Evolutionary conservation across 1,140 invertebrate genomes (phyloP).

Genomic region (Cydia strobilella): DNA sequence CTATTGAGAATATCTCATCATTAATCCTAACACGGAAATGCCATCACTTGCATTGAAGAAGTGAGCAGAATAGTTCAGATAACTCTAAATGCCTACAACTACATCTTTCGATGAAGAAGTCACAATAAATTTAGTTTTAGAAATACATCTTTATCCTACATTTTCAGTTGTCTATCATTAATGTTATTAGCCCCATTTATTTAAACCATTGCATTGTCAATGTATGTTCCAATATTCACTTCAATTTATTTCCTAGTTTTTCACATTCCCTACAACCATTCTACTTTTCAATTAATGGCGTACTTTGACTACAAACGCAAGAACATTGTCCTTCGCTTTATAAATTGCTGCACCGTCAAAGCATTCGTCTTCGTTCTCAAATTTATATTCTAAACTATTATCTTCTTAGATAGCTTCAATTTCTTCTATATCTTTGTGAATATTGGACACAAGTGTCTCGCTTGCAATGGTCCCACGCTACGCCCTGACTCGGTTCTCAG

Average conservation of each 20-base stretch:
- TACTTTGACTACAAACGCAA: background rate
- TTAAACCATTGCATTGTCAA: slow-evolving; percentile 24
- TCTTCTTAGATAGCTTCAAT: background rate
- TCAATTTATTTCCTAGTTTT: background rate
- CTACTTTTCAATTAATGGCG: background rate
- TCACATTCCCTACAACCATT: background rate
- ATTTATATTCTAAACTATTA: background rate
- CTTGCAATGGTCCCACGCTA: slow-evolving; percentile 71
- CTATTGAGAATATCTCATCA: background rate
- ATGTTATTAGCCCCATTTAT: background rate
- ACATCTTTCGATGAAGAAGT: background rate
- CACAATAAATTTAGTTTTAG: background rate
- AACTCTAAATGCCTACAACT: background rate
- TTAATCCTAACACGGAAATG: background rate
- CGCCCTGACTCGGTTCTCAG: slow-evolving; percentile 75
- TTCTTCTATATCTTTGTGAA: slow-evolving; percentile 48
- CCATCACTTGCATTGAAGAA: background rate
- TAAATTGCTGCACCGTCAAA: background rate
- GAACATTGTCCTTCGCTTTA: background rate
- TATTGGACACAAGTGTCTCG: slow-evolving; percentile 53
- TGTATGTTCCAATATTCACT: slow-evolving; percentile 33
- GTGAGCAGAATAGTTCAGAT: background rate
- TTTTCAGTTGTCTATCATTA: slow-evolving; percentile 22
- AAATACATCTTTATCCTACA: background rate
- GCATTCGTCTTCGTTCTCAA: background rate